Percentiles rank a stretch among this genome's conserved stretches.
Evolutionary conservation across 35 echinoderm and acorn worm genomes (phyloP).

Genomic region (Apostichopus japonicus): DNA sequence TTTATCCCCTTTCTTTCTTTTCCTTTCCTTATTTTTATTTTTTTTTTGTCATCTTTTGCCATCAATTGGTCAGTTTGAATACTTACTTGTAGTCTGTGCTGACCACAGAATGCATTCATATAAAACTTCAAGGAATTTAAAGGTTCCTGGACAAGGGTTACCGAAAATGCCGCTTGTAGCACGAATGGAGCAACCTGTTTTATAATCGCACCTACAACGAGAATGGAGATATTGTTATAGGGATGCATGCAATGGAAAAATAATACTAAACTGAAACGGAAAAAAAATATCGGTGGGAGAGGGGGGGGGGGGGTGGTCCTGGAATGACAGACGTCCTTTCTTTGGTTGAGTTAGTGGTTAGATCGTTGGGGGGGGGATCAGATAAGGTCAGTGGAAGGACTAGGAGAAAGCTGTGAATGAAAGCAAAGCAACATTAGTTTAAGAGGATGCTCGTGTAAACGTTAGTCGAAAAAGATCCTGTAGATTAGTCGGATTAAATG

Average conservation of each 20-base stretch:
- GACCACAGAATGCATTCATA: slow-evolving; percentile 20
- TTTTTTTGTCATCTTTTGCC: too few species aligned
- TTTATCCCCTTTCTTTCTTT: too few species aligned
- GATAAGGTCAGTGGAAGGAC: background rate
- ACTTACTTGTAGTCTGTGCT: background rate
- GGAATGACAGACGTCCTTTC: background rate
- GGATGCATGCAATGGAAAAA: slow-evolving; percentile 1
- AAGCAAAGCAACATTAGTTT: slow-evolving; percentile 5
- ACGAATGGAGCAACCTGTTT: slow-evolving; percentile 39
- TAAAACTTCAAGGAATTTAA: slow-evolving; percentile 58
- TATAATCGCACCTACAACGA: slow-evolving; percentile 64
- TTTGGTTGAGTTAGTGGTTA: background rate
- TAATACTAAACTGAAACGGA: background rate
- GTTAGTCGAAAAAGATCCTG: too few species aligned
- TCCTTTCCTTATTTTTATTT: too few species aligned
- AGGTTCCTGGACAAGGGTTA: slow-evolving; percentile 45
- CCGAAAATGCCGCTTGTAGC: slow-evolving; percentile 30
- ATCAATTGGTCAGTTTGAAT: background rate
- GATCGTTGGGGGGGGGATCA: background rate
- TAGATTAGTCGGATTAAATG: background rate
- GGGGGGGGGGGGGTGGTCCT: background rate
- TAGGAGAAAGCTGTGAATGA: background rate
- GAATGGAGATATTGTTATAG: slow-evolving; percentile 32
- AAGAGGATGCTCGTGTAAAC: background rate
- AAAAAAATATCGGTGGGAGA: background rate